Evolutionary conservation across 2,888 invertebrate genomes (phyloP).

Genomic region (Dicyrtoma fusca): DNA sequence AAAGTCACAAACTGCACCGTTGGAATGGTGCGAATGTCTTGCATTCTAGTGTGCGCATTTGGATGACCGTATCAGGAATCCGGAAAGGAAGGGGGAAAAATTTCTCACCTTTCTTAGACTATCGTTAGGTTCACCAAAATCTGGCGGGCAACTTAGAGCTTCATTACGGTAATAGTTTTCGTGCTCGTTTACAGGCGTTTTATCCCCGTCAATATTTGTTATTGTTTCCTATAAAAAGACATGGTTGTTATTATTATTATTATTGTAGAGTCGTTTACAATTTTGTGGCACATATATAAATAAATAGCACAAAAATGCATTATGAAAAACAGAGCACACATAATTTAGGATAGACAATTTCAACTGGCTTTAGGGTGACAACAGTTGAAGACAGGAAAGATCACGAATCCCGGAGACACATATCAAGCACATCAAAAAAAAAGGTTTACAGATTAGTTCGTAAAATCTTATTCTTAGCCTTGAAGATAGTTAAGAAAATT

Average conservation of each 20-base stretch:
- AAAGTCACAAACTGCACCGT: not conserved
- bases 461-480: too few relatives aligned
- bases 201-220: constrained; percentile 45
- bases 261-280: too few relatives aligned
- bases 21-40: too few relatives aligned
- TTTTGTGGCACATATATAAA: too few relatives aligned
- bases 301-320: not conserved
- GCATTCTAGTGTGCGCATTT: not conserved
- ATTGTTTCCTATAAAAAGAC: constrained; percentile 52
- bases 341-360: too few relatives aligned
- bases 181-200: constrained; percentile 39
- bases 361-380: too few relatives aligned
- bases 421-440: too few relatives aligned
- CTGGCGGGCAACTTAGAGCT: not conserved
- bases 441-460: too few relatives aligned
- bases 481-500: too few relatives aligned
- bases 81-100: not conserved
- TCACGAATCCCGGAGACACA: too few relatives aligned
- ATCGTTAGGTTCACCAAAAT: not conserved
- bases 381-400: not conserved
- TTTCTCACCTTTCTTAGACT: constrained; percentile 23
- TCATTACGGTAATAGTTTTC: not conserved
- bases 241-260: too few relatives aligned
- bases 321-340: not conserved
- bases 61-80: not conserved